Evolutionary conservation across 1,140 invertebrate genomes (phyloP).

Genomic region (Pristionchus pacificus): DNA sequence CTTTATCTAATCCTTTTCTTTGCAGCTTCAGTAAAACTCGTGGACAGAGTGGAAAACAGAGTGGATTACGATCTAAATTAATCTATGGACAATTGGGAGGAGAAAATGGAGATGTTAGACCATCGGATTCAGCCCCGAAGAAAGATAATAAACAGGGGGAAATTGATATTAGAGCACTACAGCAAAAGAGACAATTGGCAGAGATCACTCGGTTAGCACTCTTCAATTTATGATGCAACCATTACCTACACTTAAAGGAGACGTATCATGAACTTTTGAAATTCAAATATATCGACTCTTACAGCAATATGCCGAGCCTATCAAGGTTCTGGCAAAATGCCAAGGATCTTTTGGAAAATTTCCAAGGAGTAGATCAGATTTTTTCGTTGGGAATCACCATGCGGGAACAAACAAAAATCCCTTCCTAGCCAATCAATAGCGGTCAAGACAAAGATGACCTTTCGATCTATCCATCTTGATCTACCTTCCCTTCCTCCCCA

Average conservation of each 20-base stretch:
- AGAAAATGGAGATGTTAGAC: conserved; percentile 51
- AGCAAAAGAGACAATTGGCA: conserved; percentile 95
- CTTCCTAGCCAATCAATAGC: too few species aligned
- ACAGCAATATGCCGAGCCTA: too few species aligned
- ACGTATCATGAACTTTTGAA: too few species aligned
- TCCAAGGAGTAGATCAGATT: too few species aligned
- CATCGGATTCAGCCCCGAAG: conserved; percentile 52
- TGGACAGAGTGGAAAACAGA: conserved; percentile 24
- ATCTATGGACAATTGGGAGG: conserved; percentile 34
- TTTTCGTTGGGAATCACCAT: too few species aligned
- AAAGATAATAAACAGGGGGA: conserved; percentile 53
- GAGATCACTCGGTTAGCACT: conserved; percentile 75
- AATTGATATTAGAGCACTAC: conserved; percentile 87
- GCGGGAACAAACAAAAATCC: too few species aligned
- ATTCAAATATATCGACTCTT: too few species aligned
- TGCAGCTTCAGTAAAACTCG: conserved; percentile 32
- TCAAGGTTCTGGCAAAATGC: too few species aligned
- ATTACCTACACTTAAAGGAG: neutral
- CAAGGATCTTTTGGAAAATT: too few species aligned
- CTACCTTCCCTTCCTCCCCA: too few species aligned
- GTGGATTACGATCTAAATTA: conserved; percentile 31
- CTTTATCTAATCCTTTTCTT: neutral
- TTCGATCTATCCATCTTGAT: too few species aligned
- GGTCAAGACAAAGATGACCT: too few species aligned
- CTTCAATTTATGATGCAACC: neutral